These are phyloP conservation scores for Varanus salvator DNA, from an alignment of 2,113 vertebrate species.

Conservation along the genomic window DNA sequence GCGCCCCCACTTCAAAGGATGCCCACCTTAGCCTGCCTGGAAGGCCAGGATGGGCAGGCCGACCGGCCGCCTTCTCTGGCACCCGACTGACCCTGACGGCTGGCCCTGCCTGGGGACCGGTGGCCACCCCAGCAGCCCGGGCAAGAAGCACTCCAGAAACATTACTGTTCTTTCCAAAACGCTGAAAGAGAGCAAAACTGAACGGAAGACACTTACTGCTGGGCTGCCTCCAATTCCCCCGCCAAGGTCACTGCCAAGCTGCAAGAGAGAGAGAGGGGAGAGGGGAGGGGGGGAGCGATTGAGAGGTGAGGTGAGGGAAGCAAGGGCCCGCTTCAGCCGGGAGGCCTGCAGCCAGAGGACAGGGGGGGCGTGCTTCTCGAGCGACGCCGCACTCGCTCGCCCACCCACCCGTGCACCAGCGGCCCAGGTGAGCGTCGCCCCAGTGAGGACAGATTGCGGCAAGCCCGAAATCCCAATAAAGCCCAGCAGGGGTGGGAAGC, in stretches of 20 bases:
- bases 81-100: too few species aligned
- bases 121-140: slow-evolving; percentile 29
- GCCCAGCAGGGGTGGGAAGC: neutral
- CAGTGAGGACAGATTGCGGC: neutral
- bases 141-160: slow-evolving; percentile 13
- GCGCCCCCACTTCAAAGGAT: too few species aligned
- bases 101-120: too few species aligned
- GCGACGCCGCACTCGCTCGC: neutral
- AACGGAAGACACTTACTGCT: slow-evolving; percentile 93
- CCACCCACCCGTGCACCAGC: slow-evolving; percentile 17
- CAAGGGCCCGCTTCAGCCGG: slow-evolving; percentile 79
- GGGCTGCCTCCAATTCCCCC: slow-evolving; percentile 99
- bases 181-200: slow-evolving; percentile 59
- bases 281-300: slow-evolving; percentile 75
- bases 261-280: slow-evolving; percentile 78
- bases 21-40: too few species aligned
- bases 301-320: slow-evolving; percentile 74
- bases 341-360: slow-evolving; percentile 59
- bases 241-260: slow-evolving; percentile 99
- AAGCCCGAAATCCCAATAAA: neutral
- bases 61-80: neutral
- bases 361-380: slow-evolving; percentile 17
- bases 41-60: too few species aligned
- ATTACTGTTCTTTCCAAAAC: slow-evolving; percentile 6
- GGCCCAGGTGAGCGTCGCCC: slow-evolving; percentile 22